These are phyloP conservation scores for Chydorus sphaericus DNA, from an alignment of 2,888 invertebrate genomes.

Conservation along the genomic window DNA sequence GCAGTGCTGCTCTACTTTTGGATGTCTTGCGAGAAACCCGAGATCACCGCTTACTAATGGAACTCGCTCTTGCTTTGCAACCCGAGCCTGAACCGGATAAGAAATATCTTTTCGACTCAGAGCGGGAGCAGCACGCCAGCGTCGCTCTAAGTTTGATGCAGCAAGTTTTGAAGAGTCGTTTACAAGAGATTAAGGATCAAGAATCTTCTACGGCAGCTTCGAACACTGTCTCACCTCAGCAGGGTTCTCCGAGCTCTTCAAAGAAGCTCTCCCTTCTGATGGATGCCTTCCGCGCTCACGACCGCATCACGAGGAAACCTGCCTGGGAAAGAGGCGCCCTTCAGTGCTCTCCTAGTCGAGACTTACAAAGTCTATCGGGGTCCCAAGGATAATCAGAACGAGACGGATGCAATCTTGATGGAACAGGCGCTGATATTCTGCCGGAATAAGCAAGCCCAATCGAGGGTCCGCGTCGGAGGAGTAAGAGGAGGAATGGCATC, in stretches of 20 bases:
- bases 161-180: constrained; percentile 18
- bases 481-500: neutral
- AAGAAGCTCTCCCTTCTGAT: constrained; percentile 32
- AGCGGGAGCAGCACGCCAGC: constrained; percentile 62
- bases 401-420: neutral
- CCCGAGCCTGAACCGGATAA: constrained; percentile 73
- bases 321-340: constrained; percentile 40
- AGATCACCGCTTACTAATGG: constrained; percentile 63
- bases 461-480: constrained; percentile 3
- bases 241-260: constrained; percentile 19
- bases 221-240: constrained; percentile 31
- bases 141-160: constrained; percentile 56
- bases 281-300: constrained; percentile 49
- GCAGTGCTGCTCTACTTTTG: constrained; percentile 64
- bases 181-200: constrained; percentile 20
- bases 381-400: neutral
- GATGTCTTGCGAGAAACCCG: constrained; percentile 60
- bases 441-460: constrained; percentile 8
- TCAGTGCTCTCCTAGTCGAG: constrained; percentile 49
- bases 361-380: constrained; percentile 38
- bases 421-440: constrained; percentile 9
- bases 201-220: constrained; percentile 19
- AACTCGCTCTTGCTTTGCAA: constrained; percentile 60
- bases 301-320: constrained; percentile 47
- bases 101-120: constrained; percentile 71